A percentile compares a stretch with the other conserved stretches of the same genome.
phyloP scores from a whole-genome alignment of 2,888 invertebrate genomes.

The Aradus depressus region DNA sequence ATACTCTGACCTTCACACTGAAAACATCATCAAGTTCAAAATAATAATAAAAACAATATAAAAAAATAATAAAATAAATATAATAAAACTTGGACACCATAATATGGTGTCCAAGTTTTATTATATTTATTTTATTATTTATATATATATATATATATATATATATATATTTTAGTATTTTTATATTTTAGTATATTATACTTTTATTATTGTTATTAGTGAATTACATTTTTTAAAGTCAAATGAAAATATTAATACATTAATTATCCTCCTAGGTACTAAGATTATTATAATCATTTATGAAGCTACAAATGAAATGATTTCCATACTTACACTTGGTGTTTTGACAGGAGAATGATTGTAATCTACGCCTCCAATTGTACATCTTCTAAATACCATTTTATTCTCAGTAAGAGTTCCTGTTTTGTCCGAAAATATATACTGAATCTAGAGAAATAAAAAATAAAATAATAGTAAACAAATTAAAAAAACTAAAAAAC shows the following conservation, averaged over 20 bases:
- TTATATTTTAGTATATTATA: too few relatives aligned
- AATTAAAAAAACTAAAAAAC: too few relatives aligned
- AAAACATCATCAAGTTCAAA: conserved; percentile 12
- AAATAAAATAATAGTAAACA: neutral
- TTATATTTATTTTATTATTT: neutral
- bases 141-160: neutral
- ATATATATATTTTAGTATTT: too few relatives aligned
- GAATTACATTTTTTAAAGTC: too few relatives aligned
- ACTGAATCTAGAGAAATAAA: conserved; percentile 49
- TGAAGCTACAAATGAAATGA: too few relatives aligned
- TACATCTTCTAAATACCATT: conserved; percentile 89
- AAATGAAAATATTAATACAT: too few relatives aligned
- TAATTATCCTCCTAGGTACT: neutral
- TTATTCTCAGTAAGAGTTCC: conserved; percentile 96
- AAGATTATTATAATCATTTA: neutral
- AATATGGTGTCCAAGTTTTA: neutral
- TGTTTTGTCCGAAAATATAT: conserved; percentile 95
- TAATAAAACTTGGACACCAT: neutral
- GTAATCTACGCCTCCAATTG: conserved; percentile 81
- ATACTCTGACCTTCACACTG: conserved; percentile 22
- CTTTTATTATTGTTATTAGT: too few relatives aligned
- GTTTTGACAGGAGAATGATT: conserved; percentile 54
- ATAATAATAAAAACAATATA: neutral
- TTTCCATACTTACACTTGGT: conserved; percentile 12
- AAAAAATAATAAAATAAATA: neutral